Evolutionary conservation across 2,113 vertebrate genomes (phyloP), one percentile per base, ranked within the genome.

Genomic region (Neolamprologus caudopunctatus): DNA sequence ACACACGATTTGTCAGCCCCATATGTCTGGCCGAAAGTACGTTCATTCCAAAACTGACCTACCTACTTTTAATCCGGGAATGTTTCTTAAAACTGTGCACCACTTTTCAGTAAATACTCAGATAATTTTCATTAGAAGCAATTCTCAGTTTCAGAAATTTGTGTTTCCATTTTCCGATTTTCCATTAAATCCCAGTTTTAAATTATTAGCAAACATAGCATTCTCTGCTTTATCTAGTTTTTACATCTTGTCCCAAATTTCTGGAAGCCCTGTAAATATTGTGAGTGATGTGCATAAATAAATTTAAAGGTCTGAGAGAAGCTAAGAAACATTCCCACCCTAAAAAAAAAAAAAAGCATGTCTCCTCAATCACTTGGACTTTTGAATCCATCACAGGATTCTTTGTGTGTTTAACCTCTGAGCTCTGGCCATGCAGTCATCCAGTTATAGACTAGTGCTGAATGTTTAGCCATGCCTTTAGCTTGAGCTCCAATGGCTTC

Each of bases 401-500:
- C 4, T 17, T 14, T 91, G 82, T 88, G 8, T 73, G 55, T 91
- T 91, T 92, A 87, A 93, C 94, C 92, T 93, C 78, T 90, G 84
- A 90, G 11, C 87, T 89, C 47, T 31, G 19, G n/a, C 54, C 89
- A 78, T 31, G 9, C n/a, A 61, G 21, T 86, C 57, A 33, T 45
- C 71, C 33, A 28, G 40, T 71, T 6, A 86, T 71, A 86, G 28
- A 33, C 66, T 26, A 19, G 19, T 13, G 63, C 33, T 73, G 61
- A 81, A 86, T 31, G 17, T 83, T 83, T 47, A 19, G 21, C 78
- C 81, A 84, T 96, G 98, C 98, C 98, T 97, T 96, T 95, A 1
- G 95, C 94, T 89, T 97, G 95, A 0, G 97, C 95, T 8, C 96
- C 93, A 37, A 99, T 97, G 24, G 94, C 93, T 21, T 97, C 97